A percentile compares a stretch with the other conserved stretches of the same genome.
phyloP scores from a whole-genome alignment of 2,888 invertebrate genomes.

The Hololepta plana region DNA sequence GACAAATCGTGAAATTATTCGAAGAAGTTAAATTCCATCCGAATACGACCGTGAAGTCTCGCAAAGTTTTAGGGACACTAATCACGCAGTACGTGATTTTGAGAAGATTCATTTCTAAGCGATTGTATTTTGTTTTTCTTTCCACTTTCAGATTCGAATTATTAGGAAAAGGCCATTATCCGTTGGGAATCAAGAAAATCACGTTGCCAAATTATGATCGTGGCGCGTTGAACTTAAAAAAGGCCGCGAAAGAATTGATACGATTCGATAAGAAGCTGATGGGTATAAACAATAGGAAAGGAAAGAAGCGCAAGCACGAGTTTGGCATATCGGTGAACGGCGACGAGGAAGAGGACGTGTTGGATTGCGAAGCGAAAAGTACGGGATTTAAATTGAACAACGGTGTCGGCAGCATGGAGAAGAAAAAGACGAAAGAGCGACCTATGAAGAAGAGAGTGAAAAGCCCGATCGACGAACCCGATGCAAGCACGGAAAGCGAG shows the following conservation, averaged over 20 bases:
- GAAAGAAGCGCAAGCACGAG: slow-evolving; percentile 16
- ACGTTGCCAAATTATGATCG: slow-evolving; percentile 18
- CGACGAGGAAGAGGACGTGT: slow-evolving; percentile 2
- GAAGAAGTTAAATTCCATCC: slow-evolving; percentile 29
- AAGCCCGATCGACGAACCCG: slow-evolving; percentile 7
- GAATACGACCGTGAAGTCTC: slow-evolving; percentile 33
- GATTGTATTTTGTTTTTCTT: slow-evolving; percentile 5
- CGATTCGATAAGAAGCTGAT: slow-evolving; percentile 22
- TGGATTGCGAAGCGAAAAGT: too few species aligned
- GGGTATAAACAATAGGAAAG: slow-evolving; percentile 20
- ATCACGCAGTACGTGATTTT: slow-evolving; percentile 32
- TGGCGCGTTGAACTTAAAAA: slow-evolving; percentile 16
- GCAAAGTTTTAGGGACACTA: slow-evolving; percentile 35
- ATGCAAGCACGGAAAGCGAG: too few species aligned
- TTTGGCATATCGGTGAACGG: neutral
- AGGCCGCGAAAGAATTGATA: slow-evolving; percentile 19
- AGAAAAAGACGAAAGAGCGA: too few species aligned
- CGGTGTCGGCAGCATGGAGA: too few species aligned
- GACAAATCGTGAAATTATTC: slow-evolving; percentile 34
- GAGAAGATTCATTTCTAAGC: too few species aligned
- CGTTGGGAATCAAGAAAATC: slow-evolving; percentile 40
- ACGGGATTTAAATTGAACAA: too few species aligned
- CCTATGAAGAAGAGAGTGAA: slow-evolving; percentile 1
- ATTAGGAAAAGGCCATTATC: slow-evolving; percentile 43
- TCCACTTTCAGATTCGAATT: slow-evolving; percentile 33